Conservation (phyloP, 1,140 invertebrate species). For the Eciton burchellii region DNA sequence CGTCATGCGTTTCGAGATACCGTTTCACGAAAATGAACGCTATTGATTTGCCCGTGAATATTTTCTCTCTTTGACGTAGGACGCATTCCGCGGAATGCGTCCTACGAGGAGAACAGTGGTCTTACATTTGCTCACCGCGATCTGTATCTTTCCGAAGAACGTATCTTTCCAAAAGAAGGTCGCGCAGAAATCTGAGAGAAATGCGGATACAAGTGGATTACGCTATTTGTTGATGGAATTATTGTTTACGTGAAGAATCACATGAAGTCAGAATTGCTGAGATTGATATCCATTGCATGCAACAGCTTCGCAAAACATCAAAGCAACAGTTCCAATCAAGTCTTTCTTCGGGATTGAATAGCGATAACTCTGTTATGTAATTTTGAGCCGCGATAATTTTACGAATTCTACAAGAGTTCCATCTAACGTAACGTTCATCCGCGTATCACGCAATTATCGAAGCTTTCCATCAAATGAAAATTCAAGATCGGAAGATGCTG, state of each 20-base stretch:
- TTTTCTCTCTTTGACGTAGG: slow-evolving; percentile 10
- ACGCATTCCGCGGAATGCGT: too few species aligned
- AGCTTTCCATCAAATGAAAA: not conserved
- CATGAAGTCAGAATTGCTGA: not conserved
- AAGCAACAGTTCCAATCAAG: too few species aligned
- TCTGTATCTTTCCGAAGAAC: not conserved
- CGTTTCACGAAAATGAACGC: slow-evolving; percentile 33
- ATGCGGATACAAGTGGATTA: not conserved
- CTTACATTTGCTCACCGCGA: not conserved
- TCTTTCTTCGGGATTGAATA: not conserved
- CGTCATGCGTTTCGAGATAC: slow-evolving; percentile 9
- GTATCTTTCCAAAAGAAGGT: not conserved
- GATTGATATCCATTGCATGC: not conserved
- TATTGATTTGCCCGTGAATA: slow-evolving; percentile 29
- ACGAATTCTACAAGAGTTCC: not conserved
- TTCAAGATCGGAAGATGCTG: not conserved
- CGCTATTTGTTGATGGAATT: too few species aligned
- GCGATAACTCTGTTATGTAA: not conserved
- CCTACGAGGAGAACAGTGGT: not conserved
- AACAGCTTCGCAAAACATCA: not conserved
- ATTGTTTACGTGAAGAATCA: not conserved
- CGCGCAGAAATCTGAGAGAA: not conserved
- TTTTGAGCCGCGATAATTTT: not conserved
- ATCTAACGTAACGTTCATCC: slow-evolving; percentile 13
- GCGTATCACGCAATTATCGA: not conserved